Base-by-base conservation (phyloP, 2,888 invertebrate genomes). In the Epinotia brunnichana region DNA sequence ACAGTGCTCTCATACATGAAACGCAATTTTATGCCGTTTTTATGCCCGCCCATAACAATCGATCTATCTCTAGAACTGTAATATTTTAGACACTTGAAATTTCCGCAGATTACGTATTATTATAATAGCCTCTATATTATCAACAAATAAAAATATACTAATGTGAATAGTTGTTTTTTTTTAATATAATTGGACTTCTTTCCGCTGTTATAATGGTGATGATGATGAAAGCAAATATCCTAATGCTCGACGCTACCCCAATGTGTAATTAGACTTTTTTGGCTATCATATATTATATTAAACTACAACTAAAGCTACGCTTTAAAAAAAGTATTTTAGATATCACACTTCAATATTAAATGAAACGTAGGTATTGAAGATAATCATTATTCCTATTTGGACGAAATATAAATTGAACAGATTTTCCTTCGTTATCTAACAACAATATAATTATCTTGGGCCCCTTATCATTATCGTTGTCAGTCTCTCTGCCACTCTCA, bases 401-500 rank as follows among this genome's bases (percentile, higher is more conserved):
- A 15, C 17, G 11, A 35, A 64, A 61, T n/a, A n/a, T 41, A 39
- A 4, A 53, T 39, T 59, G 15, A 48, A 70, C 48, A 15, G 63
- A 51, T 64, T 41, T 53, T 11, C 19, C 51, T 64, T 64, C 44
- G 24, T 59, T 70, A 51, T 59, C 41, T 59, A n/a, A 51, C 64
- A 59, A 71, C 29, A 71, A 60, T 60, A 59, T 67, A 67, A 67
- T 71, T 71, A 60, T 71, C 71, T 70, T 53, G 29, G 24, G 29
- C 51, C 17, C 57, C 35, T 64, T 66, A 70, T 71, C 71, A 53
- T 41, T 7, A 10, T 62, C 60, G 60, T 59, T 66, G 64, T 63
- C 70, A 64, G 70, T 64, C 64, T 59, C 53, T 21, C 78, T 79
- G 80, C 71, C 78, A 76, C 63, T 79, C 70, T 74, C 72, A 78